Base-by-base conservation (phyloP, 2,888 invertebrate species). In the Machimus rusticus region DNA sequence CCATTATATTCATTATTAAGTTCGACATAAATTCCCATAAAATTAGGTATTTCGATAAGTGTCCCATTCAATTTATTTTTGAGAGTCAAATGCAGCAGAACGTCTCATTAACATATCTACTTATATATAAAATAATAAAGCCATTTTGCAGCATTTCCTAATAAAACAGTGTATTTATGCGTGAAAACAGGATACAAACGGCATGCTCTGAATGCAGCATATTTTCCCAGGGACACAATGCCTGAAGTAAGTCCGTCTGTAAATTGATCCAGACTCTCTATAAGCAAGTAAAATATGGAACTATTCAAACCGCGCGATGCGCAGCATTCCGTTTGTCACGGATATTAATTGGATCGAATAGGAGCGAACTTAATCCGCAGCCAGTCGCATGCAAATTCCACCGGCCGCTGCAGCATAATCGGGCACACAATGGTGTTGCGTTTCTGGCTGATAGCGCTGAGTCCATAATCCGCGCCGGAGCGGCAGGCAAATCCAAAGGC, bases 281-380 rank as follows among this genome's bases (percentile, higher is more conserved):
- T 66, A 66, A 66, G 66, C 66, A 19, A 66, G 28, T 79, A 79
- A 79, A 28, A 79, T 79, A 79, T 79, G 51, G 43, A 51, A 79
- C 46, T 51, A 46, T 79, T 51, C 28, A 51, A 79, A 79, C 51
- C 23, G 46, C 51, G 51, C 79, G 28, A 16, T 46, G 28, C 79
- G 79, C 31, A 28, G 28, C 31, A 79, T 51, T 79, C 51, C 79
- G 51, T 79, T 84, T 84, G 57, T 84, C 82, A 84, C 66, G 37
- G 14, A 84, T 84, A 84, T 84, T 84, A 84, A 84, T 84, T 84
- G 57, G 82, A 66, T 46, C 51, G 31, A 66, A 84, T 66, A 84
- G 66, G 39, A 84, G 55, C 23, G 66, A 84, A 66, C 66, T 57
- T 84, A 84, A 84, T 84, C 82, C 82, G 31, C 55, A 3, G n/a